phyloP scores from a whole-genome alignment of 2,888 invertebrate genomes.

The Chouioia cunea region DNA sequence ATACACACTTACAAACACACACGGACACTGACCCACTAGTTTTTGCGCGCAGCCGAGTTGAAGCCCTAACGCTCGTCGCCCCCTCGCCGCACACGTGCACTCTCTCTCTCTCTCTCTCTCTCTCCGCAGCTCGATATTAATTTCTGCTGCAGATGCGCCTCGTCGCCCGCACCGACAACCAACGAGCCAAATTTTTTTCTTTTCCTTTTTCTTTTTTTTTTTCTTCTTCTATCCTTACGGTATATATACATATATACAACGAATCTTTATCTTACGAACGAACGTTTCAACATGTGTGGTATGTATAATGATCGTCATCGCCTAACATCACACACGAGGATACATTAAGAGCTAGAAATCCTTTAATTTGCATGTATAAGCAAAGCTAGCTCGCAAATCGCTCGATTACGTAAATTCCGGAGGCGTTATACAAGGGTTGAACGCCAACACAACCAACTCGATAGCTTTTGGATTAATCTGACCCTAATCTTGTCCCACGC shows the following conservation, averaged over 20 bases:
- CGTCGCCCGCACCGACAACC: constrained; percentile 41
- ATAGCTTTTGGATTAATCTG: constrained; percentile 43
- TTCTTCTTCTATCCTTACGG: constrained; percentile 41
- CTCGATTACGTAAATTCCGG: constrained; percentile 41
- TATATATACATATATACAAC: constrained; percentile 42
- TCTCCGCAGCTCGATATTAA: constrained; percentile 62
- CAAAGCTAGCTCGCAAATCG: constrained; percentile 3
- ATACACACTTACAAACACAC: constrained; percentile 13
- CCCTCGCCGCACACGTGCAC: constrained; percentile 27
- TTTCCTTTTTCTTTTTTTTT: too few relatives aligned
- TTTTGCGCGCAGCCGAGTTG: constrained; percentile 38
- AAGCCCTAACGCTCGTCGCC: background rate
- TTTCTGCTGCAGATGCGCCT: constrained; percentile 57
- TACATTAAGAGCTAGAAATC: too few relatives aligned
- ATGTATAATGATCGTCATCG: too few relatives aligned
- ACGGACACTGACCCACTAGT: constrained; percentile 40
- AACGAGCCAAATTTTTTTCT: constrained; percentile 40
- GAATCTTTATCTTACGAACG: background rate
- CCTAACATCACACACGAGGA: too few relatives aligned
- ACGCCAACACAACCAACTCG: constrained; percentile 30
- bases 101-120: too few relatives aligned
- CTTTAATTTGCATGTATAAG: background rate
- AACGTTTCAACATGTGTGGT: too few relatives aligned
- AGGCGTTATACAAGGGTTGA: constrained; percentile 6
- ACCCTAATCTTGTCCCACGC: constrained; percentile 46